Base-by-base conservation (phyloP, 2,797 vertebrate genomes). In the Phrynocephalus vlangalii region DNA sequence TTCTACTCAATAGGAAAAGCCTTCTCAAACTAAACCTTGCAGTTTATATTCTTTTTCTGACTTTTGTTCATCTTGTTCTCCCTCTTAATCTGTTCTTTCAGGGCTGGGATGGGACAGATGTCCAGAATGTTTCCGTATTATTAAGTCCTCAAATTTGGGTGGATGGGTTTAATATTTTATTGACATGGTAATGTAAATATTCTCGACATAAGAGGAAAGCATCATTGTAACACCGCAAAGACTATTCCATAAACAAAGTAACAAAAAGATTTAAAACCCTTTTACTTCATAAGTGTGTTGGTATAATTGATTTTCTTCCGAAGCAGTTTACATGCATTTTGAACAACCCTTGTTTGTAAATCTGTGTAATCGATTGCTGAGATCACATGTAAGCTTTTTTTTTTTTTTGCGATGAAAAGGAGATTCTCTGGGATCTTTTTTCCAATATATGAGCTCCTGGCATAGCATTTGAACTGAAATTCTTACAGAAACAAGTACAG, bases 1-100 rank as follows among this genome's bases (percentile, higher is more conserved):
- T 93, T 91, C 93, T 91, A 93, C 94, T 95, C 94, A 93, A 92
- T 90, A 87, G 91, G 90, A 88, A 16, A 91, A 72, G 91, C 92
- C 92, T 89, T 77, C 80, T 92, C 91, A 92, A 92, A 92, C 91
- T 92, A 84, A 80, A 94, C 89, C 88, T 93, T 24, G 50, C 48
- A 20, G 81, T 71, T 79, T 67, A 68, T n/a, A 91, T 91, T 92
- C 93, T 86, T 88, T 92, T 93, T 92, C 92, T 94, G 87, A 91
- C 10, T 33, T 93, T 91, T 88, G 89, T 90, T 83, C 85, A 91
- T 88, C 89, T 88, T 6, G 0, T 90, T 56, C 90, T 88, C 38
- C 90, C 91, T 56, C 60, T 87, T 89, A 83, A 81, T 79, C 85
- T 50, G 15, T 92, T 0, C 71, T 13, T 87, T 52, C 50, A 11